A percentile compares a stretch with the other conserved stretches of the same genome.
These are phyloP conservation scores for Lasiommata megera DNA, from an alignment of 2,888 invertebrate genomes.

Conservation along the genomic window DNA sequence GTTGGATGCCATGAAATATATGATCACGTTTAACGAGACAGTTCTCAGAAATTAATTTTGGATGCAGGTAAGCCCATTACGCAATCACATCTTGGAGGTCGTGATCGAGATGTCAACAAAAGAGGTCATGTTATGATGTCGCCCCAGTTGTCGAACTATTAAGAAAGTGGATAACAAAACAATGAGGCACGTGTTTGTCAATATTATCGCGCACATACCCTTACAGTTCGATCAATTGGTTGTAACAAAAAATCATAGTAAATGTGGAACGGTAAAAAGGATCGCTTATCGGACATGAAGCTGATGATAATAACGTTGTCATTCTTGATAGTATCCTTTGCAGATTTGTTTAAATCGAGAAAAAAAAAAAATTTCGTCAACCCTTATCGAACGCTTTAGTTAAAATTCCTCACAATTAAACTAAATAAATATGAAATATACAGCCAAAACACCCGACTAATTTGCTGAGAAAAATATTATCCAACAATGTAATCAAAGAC, in stretches of 20 bases:
- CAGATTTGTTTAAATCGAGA: too few species aligned
- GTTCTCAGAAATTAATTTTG: conserved; percentile 3
- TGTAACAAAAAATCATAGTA: too few species aligned
- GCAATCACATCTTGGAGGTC: conserved; percentile 4
- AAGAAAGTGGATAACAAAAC: conserved; percentile 12
- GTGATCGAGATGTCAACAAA: conserved; percentile 1
- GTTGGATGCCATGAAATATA: background rate
- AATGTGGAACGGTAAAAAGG: too few species aligned
- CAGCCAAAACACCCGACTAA: conserved; percentile 35
- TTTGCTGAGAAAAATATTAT: conserved; percentile 44
- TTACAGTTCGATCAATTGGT: too few species aligned
- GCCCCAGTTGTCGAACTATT: conserved; percentile 25
- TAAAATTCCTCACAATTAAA: background rate
- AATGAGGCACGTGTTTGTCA: background rate
- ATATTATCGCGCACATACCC: too few species aligned
- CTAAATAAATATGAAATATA: conserved; percentile 11
- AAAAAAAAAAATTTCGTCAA: too few species aligned
- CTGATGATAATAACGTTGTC: too few species aligned
- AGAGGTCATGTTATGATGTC: conserved; percentile 9
- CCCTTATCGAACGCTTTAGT: too few species aligned
- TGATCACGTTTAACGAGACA: background rate
- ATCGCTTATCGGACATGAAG: too few species aligned
- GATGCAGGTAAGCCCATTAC: conserved; percentile 1
- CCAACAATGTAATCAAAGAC: conserved; percentile 56
- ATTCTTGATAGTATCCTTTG: too few species aligned